These are phyloP conservation scores for Tokudaia tokunoshimensis DNA, from an alignment of 2,797 vertebrate genomes.

Conservation along the genomic window DNA sequence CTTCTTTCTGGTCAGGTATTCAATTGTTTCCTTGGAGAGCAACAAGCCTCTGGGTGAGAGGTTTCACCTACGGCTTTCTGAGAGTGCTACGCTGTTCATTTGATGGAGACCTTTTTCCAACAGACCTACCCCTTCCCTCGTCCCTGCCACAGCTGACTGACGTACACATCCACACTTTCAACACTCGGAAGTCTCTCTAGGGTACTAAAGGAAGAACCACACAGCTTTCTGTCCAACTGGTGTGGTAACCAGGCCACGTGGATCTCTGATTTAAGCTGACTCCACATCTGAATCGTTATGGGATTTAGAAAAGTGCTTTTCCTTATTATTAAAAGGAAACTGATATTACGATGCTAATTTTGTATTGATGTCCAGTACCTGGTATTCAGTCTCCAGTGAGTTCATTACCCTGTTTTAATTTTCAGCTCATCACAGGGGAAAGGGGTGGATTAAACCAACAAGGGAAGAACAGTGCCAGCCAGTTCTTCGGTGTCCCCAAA, in stretches of 20 bases:
- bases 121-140: background rate
- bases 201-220: background rate
- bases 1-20: background rate
- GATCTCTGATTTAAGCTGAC: background rate
- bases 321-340: background rate
- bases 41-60: background rate
- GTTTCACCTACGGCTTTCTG: background rate
- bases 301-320: background rate
- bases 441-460: conserved; percentile 55
- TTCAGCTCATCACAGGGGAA: conserved; percentile 56
- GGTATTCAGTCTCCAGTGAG: background rate
- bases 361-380: conserved; percentile 19
- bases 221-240: background rate
- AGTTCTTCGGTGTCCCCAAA: conserved; percentile 45
- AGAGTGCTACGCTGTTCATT: background rate
- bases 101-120: background rate
- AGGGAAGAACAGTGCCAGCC: background rate
- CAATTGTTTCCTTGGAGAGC: background rate
- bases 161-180: background rate
- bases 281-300: background rate
- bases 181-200: background rate
- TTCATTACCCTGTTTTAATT: background rate
- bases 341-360: conserved; percentile 3
- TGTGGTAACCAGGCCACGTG: background rate
- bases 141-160: background rate